phyloP scores from a whole-genome alignment of 2,888 invertebrate species.

The Alviniconcha strummeri region DNA sequence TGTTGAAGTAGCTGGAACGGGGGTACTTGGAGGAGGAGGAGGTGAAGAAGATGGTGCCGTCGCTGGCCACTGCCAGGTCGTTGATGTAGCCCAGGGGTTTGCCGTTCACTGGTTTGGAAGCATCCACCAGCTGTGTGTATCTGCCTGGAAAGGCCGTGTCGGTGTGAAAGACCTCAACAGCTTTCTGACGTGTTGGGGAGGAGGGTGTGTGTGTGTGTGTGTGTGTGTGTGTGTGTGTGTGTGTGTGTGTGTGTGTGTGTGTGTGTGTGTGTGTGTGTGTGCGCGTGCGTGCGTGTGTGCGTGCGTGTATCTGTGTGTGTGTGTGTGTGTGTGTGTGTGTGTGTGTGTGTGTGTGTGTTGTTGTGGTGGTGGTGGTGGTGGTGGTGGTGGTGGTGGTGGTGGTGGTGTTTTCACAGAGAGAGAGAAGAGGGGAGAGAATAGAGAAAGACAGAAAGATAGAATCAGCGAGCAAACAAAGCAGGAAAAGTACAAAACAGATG shows the following conservation, averaged over 20 bases:
- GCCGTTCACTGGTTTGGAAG: constrained; percentile 73
- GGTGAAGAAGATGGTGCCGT: constrained; percentile 92
- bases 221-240: constrained; percentile 26
- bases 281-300: constrained; percentile 22
- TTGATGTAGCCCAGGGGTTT: constrained; percentile 79
- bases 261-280: constrained; percentile 23
- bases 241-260: constrained; percentile 27
- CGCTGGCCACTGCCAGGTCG: constrained; percentile 83
- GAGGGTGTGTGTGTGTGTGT: constrained; percentile 19
- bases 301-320: constrained; percentile 16
- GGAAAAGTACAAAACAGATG: no score
- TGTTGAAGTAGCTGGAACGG: not conserved
- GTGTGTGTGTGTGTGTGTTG: not conserved
- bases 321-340: not conserved
- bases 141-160: not conserved
- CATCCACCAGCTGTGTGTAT: constrained; percentile 77
- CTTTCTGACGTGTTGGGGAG: not conserved
- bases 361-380: not conserved
- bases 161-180: no score
- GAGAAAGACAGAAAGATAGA: no score
- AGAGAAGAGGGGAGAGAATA: no score
- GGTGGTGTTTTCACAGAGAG: no score
- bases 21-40: constrained; percentile 86
- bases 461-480: no score
- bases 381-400: not conserved